Percentiles rank a stretch among this genome's conserved stretches.
Evolutionary conservation across 2,113 vertebrate species (phyloP).

Genomic region (Lamprologus tigripictilis): DNA sequence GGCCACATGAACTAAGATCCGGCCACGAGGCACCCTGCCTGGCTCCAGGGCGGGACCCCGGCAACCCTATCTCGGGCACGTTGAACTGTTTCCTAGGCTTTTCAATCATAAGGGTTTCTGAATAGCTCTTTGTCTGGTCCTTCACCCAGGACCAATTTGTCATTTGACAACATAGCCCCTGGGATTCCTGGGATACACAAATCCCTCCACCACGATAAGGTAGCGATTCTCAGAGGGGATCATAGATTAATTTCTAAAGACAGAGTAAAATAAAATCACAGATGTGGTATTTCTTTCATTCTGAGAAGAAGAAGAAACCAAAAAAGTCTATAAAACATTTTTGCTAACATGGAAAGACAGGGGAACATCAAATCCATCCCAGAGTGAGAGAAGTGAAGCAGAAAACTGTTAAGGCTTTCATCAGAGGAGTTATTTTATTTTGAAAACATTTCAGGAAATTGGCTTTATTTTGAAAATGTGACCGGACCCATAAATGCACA

Average conservation of each 20-base stretch:
- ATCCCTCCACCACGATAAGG: background rate
- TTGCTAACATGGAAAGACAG: fast-evolving
- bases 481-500: background rate
- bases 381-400: background rate
- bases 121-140: background rate
- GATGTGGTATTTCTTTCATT: background rate
- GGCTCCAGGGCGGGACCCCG: background rate
- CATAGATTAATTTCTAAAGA: background rate
- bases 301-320: background rate
- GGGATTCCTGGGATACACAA: background rate
- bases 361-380: fast-evolving
- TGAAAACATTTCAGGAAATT: background rate
- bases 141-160: background rate
- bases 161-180: background rate
- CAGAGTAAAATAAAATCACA: background rate
- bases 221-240: background rate
- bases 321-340: background rate
- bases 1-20: background rate
- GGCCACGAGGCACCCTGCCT: background rate
- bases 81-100: background rate
- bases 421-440: fast-evolving
- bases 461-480: background rate
- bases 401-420: background rate
- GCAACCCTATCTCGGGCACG: background rate
- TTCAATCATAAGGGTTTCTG: background rate